phyloP scores from a whole-genome alignment of 2,888 invertebrate species.

The Drosophila nr. perissopoda region DNA sequence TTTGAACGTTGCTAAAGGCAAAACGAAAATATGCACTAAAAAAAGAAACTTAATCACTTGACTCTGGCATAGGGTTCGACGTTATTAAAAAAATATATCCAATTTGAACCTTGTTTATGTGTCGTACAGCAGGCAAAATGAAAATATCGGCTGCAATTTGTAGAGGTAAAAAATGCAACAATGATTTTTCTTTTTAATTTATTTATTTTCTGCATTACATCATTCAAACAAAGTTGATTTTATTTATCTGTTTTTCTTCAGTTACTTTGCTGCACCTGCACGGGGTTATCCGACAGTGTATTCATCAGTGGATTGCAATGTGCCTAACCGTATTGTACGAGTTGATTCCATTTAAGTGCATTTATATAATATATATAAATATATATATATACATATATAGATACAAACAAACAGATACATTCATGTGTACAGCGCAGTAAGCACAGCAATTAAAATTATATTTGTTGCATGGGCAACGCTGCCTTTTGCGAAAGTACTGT shows the following conservation, averaged over 20 bases:
- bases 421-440: conserved; percentile 32
- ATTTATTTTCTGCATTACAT: conserved; percentile 56
- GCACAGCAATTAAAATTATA: conserved; percentile 75
- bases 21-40: neutral
- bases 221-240: conserved; percentile 24
- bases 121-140: conserved; percentile 4
- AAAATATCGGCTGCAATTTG: conserved; percentile 27
- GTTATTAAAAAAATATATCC: neutral
- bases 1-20: conserved; percentile 1
- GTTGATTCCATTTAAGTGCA: conserved; percentile 23
- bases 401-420: neutral
- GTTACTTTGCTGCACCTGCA: conserved; percentile 16
- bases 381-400: too few species aligned
- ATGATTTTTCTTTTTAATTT: conserved; percentile 53
- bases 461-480: conserved; percentile 49
- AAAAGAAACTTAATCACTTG: neutral
- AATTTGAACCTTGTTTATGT: conserved; percentile 3
- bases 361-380: neutral
- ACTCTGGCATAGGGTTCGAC: neutral
- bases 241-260: neutral
- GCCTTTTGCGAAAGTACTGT: conserved; percentile 16
- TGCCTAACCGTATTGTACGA: conserved; percentile 35
- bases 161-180: conserved; percentile 15
- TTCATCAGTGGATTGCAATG: conserved; percentile 45
- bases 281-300: conserved; percentile 11